phyloP scores from a whole-genome alignment of 64 coral and sea anemone species.

The Trachythela sp. region DNA sequence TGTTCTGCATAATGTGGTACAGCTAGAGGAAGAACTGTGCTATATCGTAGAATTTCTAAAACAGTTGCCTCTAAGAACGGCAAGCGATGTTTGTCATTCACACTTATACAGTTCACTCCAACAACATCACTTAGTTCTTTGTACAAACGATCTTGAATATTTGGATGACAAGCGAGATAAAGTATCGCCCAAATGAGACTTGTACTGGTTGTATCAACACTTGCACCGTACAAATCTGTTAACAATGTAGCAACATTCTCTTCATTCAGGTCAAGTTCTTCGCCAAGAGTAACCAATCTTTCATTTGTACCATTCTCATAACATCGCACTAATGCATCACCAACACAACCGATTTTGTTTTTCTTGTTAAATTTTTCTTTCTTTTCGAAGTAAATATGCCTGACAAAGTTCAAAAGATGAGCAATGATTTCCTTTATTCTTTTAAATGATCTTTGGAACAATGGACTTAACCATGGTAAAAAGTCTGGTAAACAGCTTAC shows the following conservation, averaged over 20 bases:
- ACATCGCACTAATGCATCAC: not conserved
- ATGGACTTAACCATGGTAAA: conserved; percentile 26
- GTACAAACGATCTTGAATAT: conserved; percentile 28
- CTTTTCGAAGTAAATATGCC: not conserved
- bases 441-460: not conserved
- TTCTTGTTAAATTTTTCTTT: not conserved
- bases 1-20: conserved; percentile 18
- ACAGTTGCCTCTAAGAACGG: conserved; percentile 43
- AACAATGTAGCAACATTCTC: conserved; percentile 29
- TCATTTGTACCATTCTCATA: not conserved
- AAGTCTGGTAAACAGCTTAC: conserved; percentile 5
- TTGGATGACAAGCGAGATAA: conserved; percentile 16
- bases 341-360: not conserved
- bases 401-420: conserved; percentile 25
- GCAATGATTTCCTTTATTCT: conserved; percentile 1
- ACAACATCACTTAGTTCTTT: conserved; percentile 23
- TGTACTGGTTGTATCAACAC: conserved; percentile 28
- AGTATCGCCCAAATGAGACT: conserved; percentile 33
- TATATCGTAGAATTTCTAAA: conserved; percentile 30
- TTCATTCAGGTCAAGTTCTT: conserved; percentile 21
- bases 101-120: not conserved
- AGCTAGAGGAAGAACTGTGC: conserved; percentile 17
- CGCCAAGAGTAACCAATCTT: not conserved
- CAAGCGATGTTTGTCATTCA: not conserved
- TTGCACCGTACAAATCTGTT: conserved; percentile 37